Percentiles rank a stretch among this genome's conserved stretches.
phyloP scores from a whole-genome alignment of 2,113 vertebrate genomes.

The Lethenteron camtschaticum region DNA sequence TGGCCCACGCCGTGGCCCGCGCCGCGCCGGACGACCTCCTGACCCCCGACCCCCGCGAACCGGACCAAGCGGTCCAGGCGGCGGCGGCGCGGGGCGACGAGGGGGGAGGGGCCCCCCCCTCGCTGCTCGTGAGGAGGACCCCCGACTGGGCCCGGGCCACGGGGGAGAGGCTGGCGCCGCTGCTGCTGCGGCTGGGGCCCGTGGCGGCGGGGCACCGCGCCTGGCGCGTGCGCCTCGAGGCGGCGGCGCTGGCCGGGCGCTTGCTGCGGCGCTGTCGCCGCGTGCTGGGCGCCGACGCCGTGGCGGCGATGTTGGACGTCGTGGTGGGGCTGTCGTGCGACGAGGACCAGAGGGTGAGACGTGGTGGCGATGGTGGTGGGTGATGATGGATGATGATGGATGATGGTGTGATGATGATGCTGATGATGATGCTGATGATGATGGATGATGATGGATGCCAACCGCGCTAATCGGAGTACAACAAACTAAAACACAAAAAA shows the following conservation, averaged over 20 bases:
- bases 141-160: slow-evolving; percentile 44
- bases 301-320: slow-evolving; percentile 40
- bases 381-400: too few relatives aligned
- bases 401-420: too few relatives aligned
- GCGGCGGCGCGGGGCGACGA: too few relatives aligned
- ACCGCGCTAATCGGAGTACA: too few relatives aligned
- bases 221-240: slow-evolving; percentile 55
- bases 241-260: slow-evolving; percentile 33
- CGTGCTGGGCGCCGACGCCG: slow-evolving; percentile 28
- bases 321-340: slow-evolving; percentile 54
- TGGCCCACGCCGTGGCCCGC: slow-evolving; percentile 28
- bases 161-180: slow-evolving; percentile 27
- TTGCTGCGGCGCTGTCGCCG: slow-evolving; percentile 35
- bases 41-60: slow-evolving; percentile 13
- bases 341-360: slow-evolving; percentile 35
- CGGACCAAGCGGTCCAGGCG: slow-evolving; percentile 11
- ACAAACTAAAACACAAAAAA: too few relatives aligned
- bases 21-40: slow-evolving; percentile 57
- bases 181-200: slow-evolving; percentile 42
- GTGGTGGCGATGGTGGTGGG: slow-evolving; percentile 16
- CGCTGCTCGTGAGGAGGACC: slow-evolving; percentile 40
- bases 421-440: too few relatives aligned
- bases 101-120: slow-evolving; percentile 18
- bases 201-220: slow-evolving; percentile 44
- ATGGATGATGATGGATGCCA: too few relatives aligned